These are phyloP conservation scores for Esperia sulphurella DNA, from an alignment of 2,888 invertebrate species.

Conservation along the genomic window DNA sequence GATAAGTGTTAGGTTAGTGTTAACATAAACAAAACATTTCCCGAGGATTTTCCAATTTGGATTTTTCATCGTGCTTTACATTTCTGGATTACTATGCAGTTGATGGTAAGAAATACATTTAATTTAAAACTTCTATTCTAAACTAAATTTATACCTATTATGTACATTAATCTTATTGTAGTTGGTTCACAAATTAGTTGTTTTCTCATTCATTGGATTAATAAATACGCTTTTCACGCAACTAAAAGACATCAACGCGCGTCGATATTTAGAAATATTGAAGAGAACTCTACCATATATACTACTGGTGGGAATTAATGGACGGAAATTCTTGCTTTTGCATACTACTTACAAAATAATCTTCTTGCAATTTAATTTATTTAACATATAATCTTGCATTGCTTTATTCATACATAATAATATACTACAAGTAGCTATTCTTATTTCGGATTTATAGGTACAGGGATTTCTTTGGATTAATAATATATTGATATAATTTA, in stretches of 20 bases:
- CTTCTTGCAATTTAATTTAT: too few species aligned
- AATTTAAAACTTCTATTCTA: conserved; percentile 4
- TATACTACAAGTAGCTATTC: too few species aligned
- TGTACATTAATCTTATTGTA: not conserved
- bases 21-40: conserved; percentile 48
- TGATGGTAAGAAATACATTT: conserved; percentile 51
- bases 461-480: too few species aligned
- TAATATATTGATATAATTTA: too few species aligned
- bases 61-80: conserved; percentile 39
- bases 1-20: conserved; percentile 58
- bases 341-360: too few species aligned
- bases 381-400: too few species aligned
- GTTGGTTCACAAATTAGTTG: not conserved
- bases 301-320: too few species aligned
- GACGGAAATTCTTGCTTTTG: too few species aligned
- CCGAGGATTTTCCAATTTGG: conserved; percentile 57
- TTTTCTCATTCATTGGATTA: not conserved
- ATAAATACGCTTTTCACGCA: conserved; percentile 7
- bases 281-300: not conserved
- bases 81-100: conserved; percentile 43
- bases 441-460: too few species aligned
- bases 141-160: too few species aligned
- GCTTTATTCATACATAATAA: too few species aligned
- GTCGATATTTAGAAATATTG: not conserved
- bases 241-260: conserved; percentile 75